A percentile compares a stretch with the other conserved stretches of the same genome.
Evolutionary conservation across 2,113 vertebrate genomes (phyloP).

Genomic region (Acinonyx jubatus): DNA sequence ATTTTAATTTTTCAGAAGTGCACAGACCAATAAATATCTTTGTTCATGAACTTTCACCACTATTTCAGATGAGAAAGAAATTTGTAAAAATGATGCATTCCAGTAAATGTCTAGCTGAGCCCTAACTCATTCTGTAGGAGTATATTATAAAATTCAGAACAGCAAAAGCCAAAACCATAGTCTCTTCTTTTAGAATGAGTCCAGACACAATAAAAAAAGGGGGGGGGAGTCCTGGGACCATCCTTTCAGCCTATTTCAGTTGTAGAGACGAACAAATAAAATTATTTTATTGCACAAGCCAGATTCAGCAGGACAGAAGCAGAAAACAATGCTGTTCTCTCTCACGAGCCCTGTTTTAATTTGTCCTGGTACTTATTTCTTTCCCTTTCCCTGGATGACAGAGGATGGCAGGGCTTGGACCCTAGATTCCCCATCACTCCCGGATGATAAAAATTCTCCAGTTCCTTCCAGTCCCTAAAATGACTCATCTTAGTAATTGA

Average conservation of each 20-base stretch:
- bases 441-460: not conserved
- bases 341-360: not conserved
- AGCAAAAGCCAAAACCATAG: not conserved
- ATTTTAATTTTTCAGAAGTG: slow-evolving; percentile 31
- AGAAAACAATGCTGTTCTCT: not conserved
- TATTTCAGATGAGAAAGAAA: not conserved
- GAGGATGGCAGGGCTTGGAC: not conserved
- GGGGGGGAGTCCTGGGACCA: not conserved
- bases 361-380: not conserved
- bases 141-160: not conserved
- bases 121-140: not conserved
- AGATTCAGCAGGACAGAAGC: not conserved
- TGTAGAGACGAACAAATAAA: not conserved
- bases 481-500: not conserved
- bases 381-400: not conserved
- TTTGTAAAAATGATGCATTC: not conserved
- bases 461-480: not conserved
- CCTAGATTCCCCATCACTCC: not conserved
- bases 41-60: not conserved
- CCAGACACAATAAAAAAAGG: not conserved
- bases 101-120: not conserved
- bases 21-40: not conserved
- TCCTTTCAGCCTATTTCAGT: not conserved
- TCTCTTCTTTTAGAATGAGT: not conserved
- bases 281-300: not conserved